Evolutionary conservation across 2,888 invertebrate genomes (phyloP), one percentile per base, ranked within the genome.

Genomic region (Drosophila diplacantha): DNA sequence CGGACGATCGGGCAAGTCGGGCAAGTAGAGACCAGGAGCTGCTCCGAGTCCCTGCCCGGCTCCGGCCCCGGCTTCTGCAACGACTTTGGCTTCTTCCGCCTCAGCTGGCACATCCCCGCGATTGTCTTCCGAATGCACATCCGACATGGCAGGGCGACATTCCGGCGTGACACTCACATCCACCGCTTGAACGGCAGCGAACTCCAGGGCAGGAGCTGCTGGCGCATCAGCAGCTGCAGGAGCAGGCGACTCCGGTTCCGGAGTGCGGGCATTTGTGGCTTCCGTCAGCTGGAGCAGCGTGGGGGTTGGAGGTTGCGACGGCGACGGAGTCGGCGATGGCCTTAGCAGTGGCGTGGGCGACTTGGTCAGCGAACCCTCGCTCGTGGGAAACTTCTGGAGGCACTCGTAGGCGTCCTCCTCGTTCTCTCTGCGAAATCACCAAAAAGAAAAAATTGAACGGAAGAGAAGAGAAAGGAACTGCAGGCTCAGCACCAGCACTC

Each of bases 1-100:
- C n/a, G 86, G 81, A 8, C 85, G 80, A 59, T 82, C 83, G 44
- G 81, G 77, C 39, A 78, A 64, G 38, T 84, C 84, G 20, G 76
- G 60, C 47, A 79, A 70, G 54, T 71, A 72, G 6, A 83, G 75
- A 12, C 62, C 57, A 32, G 20, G 35, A 34, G 9, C 31, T 37
- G 26, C 26, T 5, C 22, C 49, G 5, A 20, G 32, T 16, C 20
- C 57, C 14, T 14, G 38, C 14, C 20, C 22, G 24, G 20, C 24
- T 18, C 3, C 34, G 22, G n/a, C 43, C 14, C 20, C 22, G 24
- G 20, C 24, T 18, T 2, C 34, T 22, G n/a, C 43, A n/a, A 6
- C 41, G 12, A 8, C 34, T 9, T 32, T 34, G 18, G 14, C 35
- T 24, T 49, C 67, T 44, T 34, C 32, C 29, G 53, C 29, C 53